These are phyloP conservation scores for Tor tambroides DNA, from an alignment of 2,113 vertebrate genomes.

Conservation along the genomic window DNA sequence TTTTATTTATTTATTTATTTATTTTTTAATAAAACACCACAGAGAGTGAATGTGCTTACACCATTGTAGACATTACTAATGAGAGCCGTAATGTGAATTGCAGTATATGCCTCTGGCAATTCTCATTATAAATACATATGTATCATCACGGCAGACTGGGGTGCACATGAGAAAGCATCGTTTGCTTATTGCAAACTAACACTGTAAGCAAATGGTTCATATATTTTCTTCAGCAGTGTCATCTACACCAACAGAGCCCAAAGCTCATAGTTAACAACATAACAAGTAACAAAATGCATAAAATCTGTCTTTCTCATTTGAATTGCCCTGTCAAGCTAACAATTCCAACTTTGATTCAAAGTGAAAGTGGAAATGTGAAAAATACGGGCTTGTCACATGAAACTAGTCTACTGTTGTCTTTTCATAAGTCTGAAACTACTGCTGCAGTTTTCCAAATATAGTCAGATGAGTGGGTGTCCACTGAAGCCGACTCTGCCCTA, in stretches of 20 bases:
- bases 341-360: neutral
- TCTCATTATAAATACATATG: constrained; percentile 38
- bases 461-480: constrained; percentile 40
- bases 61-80: constrained; percentile 42
- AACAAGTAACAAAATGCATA: neutral
- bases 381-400: constrained; percentile 3
- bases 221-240: neutral
- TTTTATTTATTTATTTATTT: neutral
- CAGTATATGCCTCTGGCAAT: constrained; percentile 17
- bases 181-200: neutral
- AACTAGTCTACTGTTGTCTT: neutral
- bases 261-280: constrained; percentile 8
- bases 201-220: constrained; percentile 10
- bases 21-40: constrained; percentile 3
- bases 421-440: constrained; percentile 14
- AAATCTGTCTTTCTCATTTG: neutral
- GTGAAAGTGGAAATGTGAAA: constrained; percentile 11
- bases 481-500: constrained; percentile 44
- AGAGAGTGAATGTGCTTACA: constrained; percentile 28
- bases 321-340: neutral
- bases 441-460: constrained; percentile 45
- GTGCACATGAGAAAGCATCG: constrained; percentile 11
- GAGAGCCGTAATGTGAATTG: constrained; percentile 45
- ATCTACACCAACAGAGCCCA: neutral
- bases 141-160: constrained; percentile 27